Conservation (phyloP, 2,113 vertebrate species). For the Marmota monax region DNA sequence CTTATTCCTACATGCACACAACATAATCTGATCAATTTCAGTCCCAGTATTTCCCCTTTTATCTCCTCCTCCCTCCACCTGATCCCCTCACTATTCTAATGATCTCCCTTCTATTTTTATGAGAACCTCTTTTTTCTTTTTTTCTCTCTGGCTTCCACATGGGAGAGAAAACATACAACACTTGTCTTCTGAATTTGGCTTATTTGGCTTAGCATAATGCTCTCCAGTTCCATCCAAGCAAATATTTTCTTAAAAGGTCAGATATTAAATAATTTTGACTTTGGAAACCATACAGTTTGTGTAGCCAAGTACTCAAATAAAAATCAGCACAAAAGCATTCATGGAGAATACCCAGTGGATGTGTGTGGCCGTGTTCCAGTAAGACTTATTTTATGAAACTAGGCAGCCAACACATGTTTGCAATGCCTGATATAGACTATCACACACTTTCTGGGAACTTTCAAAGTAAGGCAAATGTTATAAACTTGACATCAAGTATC, state of each 20-base stretch:
- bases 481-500: not conserved
- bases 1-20: not conserved
- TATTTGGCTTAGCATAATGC: not conserved
- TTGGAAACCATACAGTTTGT: not conserved
- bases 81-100: not conserved
- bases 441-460: not conserved
- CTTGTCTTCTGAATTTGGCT: not conserved
- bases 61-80: not conserved
- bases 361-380: not conserved
- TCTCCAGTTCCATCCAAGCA: not conserved
- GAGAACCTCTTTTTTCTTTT: not conserved
- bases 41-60: not conserved
- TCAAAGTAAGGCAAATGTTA: not conserved
- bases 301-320: not conserved
- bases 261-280: conserved; percentile 30
- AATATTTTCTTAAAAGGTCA: not conserved
- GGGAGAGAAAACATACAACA: not conserved
- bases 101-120: not conserved
- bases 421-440: not conserved
- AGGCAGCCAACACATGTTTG: not conserved
- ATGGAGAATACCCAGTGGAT: not conserved
- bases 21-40: not conserved
- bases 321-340: not conserved
- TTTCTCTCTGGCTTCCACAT: not conserved
- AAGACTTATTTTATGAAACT: conserved; percentile 16